Conservation (phyloP, 2,797 vertebrate species). For the Acanthornis magna region DNA sequence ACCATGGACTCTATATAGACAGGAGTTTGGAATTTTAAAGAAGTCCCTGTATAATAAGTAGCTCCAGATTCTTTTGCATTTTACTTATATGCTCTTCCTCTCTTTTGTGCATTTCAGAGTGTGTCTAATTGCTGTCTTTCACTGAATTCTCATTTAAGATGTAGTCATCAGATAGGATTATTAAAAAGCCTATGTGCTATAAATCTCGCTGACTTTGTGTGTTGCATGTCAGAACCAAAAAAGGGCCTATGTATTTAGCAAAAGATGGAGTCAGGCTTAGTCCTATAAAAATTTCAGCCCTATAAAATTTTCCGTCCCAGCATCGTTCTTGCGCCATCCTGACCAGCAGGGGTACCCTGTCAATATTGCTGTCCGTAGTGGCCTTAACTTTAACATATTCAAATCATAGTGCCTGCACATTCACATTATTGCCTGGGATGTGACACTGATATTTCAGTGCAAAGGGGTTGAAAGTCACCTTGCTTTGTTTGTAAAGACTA, state of each 20-base stretch:
- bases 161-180: not conserved
- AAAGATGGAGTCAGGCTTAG: not conserved
- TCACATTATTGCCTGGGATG: not conserved
- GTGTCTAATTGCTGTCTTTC: not conserved
- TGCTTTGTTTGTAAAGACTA: not conserved
- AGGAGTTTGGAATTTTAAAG: not conserved
- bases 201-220: not conserved
- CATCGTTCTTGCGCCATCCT: not conserved
- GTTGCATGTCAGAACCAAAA: not conserved
- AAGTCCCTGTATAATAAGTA: not conserved
- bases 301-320: not conserved
- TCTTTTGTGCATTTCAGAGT: not conserved
- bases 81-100: not conserved
- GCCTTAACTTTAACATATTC: not conserved
- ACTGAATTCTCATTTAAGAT: not conserved
- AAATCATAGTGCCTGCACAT: not conserved
- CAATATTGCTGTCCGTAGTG: not conserved
- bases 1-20: not conserved
- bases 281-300: not conserved
- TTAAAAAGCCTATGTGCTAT: not conserved
- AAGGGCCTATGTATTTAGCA: not conserved
- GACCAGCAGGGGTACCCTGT: not conserved
- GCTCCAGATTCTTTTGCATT: not conserved
- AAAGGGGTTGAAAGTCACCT: not conserved
- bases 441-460: not conserved